Base-by-base conservation (phyloP, 2,888 invertebrate genomes). In the Lymantria monacha region DNA sequence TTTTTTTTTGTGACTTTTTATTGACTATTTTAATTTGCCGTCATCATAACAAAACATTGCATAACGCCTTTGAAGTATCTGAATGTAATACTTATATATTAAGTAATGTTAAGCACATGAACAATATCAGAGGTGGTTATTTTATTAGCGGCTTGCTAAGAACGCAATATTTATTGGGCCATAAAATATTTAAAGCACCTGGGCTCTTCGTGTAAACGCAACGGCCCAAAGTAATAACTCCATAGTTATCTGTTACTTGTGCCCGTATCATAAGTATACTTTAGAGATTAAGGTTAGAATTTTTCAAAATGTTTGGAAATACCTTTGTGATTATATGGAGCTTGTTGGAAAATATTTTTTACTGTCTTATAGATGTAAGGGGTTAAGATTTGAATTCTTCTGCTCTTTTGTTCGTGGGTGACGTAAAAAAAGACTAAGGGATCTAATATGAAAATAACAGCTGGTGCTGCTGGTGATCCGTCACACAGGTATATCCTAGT, bases 131-230 rank as follows among this genome's bases (percentile, higher is more conserved):
- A 52, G 52, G 51, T 49, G 68, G 67, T 74, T 74, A 73, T 74
- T 72, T 65, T 70, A 69, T 59, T 61, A 66, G 48, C 49, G 57
- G 61, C 62, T 65, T 60, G 67, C 61, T 65, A 56, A 61, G 44
- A 51, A 15, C 44, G 59, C 72, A 70, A 72, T 76, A 81, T 83
- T 83, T 83, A 83, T 77, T 67, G 70, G 55, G 63, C 76, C 57
- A 76, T 81, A 81, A 83, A 84, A 80, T 80, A 76, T 78, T 75
- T 72, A 72, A 77, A 79, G 74, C 83, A 82, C 82, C 84, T 80
- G 79, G 61, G 77, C 8, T 70, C 72, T 76, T 72, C 69, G 72
- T 72, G 61, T 57, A 42, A 63, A 70, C 58, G 62, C 15, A 41
- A 41, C 14, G 41, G 41, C 14, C 41, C n/a, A 14, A 41, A 41